Percentiles rank a stretch among this genome's conserved stretches.
These are phyloP conservation scores for Actinopyga echinites DNA, from an alignment of 53 echinoderm and acorn worm species.

Conservation along the genomic window DNA sequence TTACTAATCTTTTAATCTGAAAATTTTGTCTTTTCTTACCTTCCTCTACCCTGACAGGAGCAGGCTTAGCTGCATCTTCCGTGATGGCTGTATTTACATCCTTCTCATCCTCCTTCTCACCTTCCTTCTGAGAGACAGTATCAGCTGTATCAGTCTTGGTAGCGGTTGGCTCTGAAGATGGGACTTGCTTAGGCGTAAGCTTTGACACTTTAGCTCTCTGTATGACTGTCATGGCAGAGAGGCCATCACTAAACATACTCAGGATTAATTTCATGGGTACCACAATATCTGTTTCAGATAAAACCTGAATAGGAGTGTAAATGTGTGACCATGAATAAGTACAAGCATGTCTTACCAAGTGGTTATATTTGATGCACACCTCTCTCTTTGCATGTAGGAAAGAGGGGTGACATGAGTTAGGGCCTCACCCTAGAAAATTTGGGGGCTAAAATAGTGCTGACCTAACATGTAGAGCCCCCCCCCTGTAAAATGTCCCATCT, in stretches of 20 bases:
- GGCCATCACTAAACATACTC: constrained; percentile 86
- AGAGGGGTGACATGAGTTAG: too few species aligned
- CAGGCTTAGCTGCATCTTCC: constrained; percentile 34
- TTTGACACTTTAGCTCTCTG: constrained; percentile 67
- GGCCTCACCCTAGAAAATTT: too few species aligned
- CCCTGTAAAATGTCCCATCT: too few species aligned
- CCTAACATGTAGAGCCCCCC: too few species aligned
- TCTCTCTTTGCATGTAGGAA: too few species aligned
- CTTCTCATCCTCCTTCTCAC: constrained; percentile 22
- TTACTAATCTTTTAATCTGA: too few species aligned
- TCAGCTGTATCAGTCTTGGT: constrained; percentile 1
- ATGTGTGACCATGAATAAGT: too few species aligned
- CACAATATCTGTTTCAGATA: constrained; percentile 91
- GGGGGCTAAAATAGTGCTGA: too few species aligned
- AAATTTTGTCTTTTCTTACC: not conserved
- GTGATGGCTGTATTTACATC: constrained; percentile 48
- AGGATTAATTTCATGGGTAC: constrained; percentile 81
- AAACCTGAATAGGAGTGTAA: constrained; percentile 49
- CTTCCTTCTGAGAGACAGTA: not conserved
- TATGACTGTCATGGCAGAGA: constrained; percentile 74
- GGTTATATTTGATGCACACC: too few species aligned
- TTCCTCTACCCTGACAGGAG: not conserved
- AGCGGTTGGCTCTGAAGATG: not conserved
- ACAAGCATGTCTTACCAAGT: too few species aligned
- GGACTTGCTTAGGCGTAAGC: constrained; percentile 31